phyloP scores from a whole-genome alignment of 2,888 invertebrate species.

The Protonemura montana region DNA sequence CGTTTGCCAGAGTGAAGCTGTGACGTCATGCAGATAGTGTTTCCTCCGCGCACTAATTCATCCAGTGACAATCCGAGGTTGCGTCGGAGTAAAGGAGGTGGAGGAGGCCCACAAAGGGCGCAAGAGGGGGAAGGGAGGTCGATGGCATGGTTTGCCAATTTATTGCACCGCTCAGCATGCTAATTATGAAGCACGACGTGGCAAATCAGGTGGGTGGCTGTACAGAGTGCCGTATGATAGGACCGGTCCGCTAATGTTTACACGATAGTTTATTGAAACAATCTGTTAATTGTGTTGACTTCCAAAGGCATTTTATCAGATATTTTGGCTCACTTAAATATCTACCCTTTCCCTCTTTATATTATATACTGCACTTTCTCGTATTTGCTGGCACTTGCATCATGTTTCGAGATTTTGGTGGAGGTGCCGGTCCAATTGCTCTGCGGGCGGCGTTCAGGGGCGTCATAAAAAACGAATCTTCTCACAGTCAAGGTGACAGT shows the following conservation, averaged over 20 bases:
- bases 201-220: conserved; percentile 38
- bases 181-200: conserved; percentile 48
- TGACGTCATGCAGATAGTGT: conserved; percentile 43
- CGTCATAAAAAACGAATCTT: not conserved
- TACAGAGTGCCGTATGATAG: not conserved
- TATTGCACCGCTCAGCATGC: conserved; percentile 46
- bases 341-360: not conserved
- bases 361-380: not conserved
- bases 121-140: conserved; percentile 10
- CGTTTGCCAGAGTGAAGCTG: not conserved
- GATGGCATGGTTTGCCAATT: conserved; percentile 40
- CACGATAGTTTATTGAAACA: conserved; percentile 2
- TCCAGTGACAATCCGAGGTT: conserved; percentile 46
- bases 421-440: not conserved
- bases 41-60: conserved; percentile 46
- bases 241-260: too few relatives aligned
- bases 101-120: not conserved
- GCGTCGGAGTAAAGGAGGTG: not conserved
- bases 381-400: not conserved
- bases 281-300: not conserved
- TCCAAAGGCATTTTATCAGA: not conserved
- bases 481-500: not conserved
- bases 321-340: not conserved
- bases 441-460: not conserved
- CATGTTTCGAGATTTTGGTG: not conserved